phyloP scores from a whole-genome alignment of 2,797 vertebrate genomes.

The Enteromius argenteus region DNA sequence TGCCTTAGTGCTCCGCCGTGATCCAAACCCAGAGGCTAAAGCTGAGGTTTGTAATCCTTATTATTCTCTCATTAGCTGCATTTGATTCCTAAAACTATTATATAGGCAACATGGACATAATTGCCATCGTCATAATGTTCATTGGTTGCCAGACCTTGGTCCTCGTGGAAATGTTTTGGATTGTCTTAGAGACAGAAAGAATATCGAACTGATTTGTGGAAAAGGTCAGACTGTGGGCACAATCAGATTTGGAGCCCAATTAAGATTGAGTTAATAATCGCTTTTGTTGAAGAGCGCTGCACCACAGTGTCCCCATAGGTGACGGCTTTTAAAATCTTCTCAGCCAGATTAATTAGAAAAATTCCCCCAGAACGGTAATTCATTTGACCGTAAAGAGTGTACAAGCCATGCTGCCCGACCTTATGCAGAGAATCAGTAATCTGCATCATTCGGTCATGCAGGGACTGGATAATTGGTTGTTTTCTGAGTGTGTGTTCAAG shows the following conservation, averaged over 20 bases:
- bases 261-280: conserved; percentile 40
- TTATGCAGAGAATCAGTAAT: conserved; percentile 58
- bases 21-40: conserved; percentile 59
- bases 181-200: conserved; percentile 12
- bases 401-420: conserved; percentile 9
- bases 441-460: conserved; percentile 54
- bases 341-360: conserved; percentile 53
- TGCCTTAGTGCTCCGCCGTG: conserved; percentile 58
- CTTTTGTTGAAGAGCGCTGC: conserved; percentile 28
- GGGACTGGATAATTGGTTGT: conserved; percentile 57
- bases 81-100: conserved; percentile 31
- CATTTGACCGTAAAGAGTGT: conserved; percentile 46
- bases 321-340: conserved; percentile 37
- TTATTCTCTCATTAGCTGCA: conserved; percentile 39
- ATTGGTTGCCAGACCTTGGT: conserved; percentile 25
- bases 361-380: conserved; percentile 54
- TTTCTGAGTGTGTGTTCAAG: conserved; percentile 34
- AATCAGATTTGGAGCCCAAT: conserved; percentile 53
- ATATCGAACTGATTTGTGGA: conserved; percentile 27
- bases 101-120: conserved; percentile 37
- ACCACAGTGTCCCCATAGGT: conserved; percentile 36
- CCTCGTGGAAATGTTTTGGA: conserved; percentile 11
- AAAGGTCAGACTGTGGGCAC: conserved; percentile 36
- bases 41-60: conserved; percentile 61
- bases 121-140: conserved; percentile 31